Evolutionary conservation across 2,113 vertebrate species (phyloP), one percentile per base, ranked within the genome.

Genomic region (Serilophus lunatus): DNA sequence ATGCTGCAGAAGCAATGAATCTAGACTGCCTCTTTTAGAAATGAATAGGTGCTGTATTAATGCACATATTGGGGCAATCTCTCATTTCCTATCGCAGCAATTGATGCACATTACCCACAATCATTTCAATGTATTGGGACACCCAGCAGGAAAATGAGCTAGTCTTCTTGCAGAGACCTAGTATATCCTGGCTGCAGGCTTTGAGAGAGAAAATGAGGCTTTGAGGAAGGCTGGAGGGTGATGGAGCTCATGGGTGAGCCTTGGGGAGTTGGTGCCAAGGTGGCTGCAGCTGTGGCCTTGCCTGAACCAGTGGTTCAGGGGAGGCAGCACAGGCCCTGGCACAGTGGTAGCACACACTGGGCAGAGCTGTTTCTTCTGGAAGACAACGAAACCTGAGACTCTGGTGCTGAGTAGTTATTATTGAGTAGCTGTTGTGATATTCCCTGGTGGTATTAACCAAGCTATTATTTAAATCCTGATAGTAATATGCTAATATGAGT

Each of bases 261-360:
- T 53, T 7, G 36, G 71, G 60, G 20, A 60, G 23, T 3, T 15
- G 44, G 13, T 12, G 45, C 50, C 28, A 18, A 44, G 54, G 53
- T 64, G 49, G 28, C 0, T 1, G 13, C 1, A 1, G 25, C 33
- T 68, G 36, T 0, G 0, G 36, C 38, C 60, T 45, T 1, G 0
- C 5, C 31, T 22, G 54, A 13, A 8, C 18, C 1, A 1, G 0
- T 6, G 79, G 24, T 24, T 19, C 0, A 0, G 29, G 22, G 51
- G 23, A 15, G 69, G 63, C 38, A 77, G 71, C 25, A 24, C 24
- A 68, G 53, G 6, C 18, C 4, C 40, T 4, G 6, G 40, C 23
- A 24, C 1, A 2, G n/a, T 6, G 54, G 40, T 26, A 38, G 49
- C 15, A 1, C 31, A 35, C 11, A 2, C 12, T 28, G 40, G 10